phyloP scores from a whole-genome alignment of 2,888 invertebrate genomes.

The Heliconius erato region DNA sequence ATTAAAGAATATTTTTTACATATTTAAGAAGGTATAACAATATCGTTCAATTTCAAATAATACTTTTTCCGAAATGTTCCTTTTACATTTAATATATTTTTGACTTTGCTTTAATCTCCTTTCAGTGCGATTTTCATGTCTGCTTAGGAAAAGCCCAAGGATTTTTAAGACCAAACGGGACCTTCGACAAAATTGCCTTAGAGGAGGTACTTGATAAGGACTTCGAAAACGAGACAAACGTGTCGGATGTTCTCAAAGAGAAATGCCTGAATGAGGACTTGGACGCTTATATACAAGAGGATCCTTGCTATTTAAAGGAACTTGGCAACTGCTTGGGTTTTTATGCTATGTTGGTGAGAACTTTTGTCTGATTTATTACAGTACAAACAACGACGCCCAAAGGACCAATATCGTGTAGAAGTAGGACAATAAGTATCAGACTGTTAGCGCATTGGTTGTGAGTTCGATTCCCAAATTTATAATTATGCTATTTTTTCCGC shows the following conservation, averaged over 20 bases:
- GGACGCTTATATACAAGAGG: constrained; percentile 23
- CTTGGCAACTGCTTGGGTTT: constrained; percentile 32
- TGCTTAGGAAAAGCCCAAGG: constrained; percentile 32
- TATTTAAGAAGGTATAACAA: too few relatives aligned
- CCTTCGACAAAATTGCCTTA: constrained; percentile 22
- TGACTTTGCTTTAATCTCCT: background rate
- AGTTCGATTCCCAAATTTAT: too few relatives aligned
- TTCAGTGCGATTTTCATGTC: constrained; percentile 36
- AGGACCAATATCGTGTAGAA: background rate
- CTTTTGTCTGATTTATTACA: background rate
- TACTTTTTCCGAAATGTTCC: too few relatives aligned
- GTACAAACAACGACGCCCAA: background rate
- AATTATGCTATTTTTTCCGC: background rate
- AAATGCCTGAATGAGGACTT: constrained; percentile 37
- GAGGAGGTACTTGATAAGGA: constrained; percentile 16
- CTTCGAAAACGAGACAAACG: constrained; percentile 29
- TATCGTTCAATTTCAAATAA: too few relatives aligned
- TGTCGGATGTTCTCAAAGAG: constrained; percentile 26
- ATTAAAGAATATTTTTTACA: too few relatives aligned
- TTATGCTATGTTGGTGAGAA: constrained; percentile 31
- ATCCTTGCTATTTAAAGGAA: constrained; percentile 33
- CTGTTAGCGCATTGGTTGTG: too few relatives aligned
- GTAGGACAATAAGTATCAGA: background rate
- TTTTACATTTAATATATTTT: background rate
- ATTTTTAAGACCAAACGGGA: constrained; percentile 32